Evolutionary conservation across 2,113 vertebrate species (phyloP).

Genomic region (Uropsilus gracilis): DNA sequence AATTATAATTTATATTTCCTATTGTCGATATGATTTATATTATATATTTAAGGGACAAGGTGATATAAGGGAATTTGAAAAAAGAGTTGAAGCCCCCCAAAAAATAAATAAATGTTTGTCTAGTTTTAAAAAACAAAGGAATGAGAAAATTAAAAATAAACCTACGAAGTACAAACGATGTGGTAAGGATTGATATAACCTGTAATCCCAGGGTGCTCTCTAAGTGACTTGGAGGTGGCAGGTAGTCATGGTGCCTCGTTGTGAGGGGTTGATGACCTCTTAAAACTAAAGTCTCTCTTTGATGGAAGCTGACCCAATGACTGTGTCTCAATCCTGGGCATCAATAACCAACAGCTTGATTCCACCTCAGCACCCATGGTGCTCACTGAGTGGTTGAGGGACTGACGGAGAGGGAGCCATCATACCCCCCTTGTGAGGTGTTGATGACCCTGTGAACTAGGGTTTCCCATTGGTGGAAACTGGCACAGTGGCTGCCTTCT

Average conservation of each 20-base stretch:
- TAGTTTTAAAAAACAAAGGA: too few relatives aligned
- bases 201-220: neutral
- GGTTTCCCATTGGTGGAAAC: neutral
- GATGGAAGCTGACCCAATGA: neutral
- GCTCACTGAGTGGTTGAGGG: too few relatives aligned
- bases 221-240: neutral
- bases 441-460: neutral
- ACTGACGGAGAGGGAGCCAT: neutral
- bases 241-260: neutral
- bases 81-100: too few relatives aligned
- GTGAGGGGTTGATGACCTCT: neutral
- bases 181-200: neutral
- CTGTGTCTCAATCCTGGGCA: neutral
- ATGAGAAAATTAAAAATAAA: too few relatives aligned
- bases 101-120: too few relatives aligned
- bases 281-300: neutral
- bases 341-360: neutral
- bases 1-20: too few relatives aligned
- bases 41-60: too few relatives aligned
- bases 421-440: neutral
- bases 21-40: too few relatives aligned
- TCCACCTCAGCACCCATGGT: neutral
- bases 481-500: neutral
- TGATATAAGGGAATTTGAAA: too few relatives aligned
- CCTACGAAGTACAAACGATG: too few relatives aligned